Evolutionary conservation across 2,113 vertebrate species (phyloP), one percentile per base, ranked within the genome.

Genomic region (Cyanocitta stelleri): DNA sequence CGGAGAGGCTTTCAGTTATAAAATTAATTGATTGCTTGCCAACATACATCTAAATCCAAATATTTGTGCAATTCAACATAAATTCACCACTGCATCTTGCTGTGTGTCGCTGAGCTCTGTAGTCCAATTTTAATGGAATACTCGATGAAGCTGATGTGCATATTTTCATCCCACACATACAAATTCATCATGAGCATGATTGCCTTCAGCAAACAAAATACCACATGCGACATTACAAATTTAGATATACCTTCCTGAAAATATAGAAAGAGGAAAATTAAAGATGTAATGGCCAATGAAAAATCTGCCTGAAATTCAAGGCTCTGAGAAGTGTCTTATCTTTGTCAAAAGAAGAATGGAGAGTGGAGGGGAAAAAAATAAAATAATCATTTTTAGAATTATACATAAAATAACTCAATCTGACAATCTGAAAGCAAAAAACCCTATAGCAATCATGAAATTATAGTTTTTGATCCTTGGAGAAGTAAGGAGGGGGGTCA

Each of bases 201-300:
- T 85, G 80, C 89, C 74, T 94, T 95, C 76, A 93, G 85, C 83
- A 93, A 93, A 85, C n/a, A 84, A 71, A 94, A 81, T 84, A 71
- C 22, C 29, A 63, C 48, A 56, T 75, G 11, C 0, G 0, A 76
- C 41, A 79, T 63, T 82, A 52, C 58, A 95, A 76, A 82, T 85
- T 87, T 91, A 93, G 58, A 91, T 74, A 82, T 27, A 89, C 16
- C 48, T 75, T 54, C 48, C 39, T 52, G 66, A 85, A 90, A 95
- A 91, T 54, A 78, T 1, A 51, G 11, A 35, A 66, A 24, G 30
- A 79, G 66, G 6, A 33, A 95, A 95, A 82, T 89, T 20, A 87
- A 89, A 85, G 73, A 58, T 30, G 67, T 52, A 84, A 90, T 35
- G 16, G 73, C 26, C 21, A 64, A 16, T 19, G 89, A 64, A 94